Percentiles rank a stretch among this genome's conserved stretches.
Evolutionary conservation across 2,113 vertebrate species (phyloP).

Genomic region (Dasypus novemcinctus): DNA sequence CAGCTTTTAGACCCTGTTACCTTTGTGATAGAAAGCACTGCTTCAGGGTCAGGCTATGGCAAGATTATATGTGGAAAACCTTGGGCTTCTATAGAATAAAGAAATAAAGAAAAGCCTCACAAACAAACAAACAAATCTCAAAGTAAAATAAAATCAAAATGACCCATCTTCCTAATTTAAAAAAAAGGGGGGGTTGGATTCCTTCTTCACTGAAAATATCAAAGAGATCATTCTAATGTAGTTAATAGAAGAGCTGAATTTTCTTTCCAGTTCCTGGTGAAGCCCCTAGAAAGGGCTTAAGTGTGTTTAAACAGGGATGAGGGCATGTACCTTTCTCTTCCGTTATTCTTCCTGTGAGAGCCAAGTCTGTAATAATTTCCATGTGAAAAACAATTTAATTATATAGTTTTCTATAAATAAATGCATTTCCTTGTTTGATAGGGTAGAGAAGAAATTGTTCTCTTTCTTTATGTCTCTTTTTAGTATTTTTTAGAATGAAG

Average conservation of each 20-base stretch:
- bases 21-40: background rate
- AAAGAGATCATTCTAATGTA: background rate
- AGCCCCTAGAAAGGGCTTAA: background rate
- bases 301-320: background rate
- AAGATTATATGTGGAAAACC: conserved; percentile 30
- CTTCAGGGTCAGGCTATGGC: background rate
- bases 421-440: conserved; percentile 13
- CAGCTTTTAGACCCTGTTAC: background rate
- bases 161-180: background rate
- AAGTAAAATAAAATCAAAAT: conserved; percentile 28
- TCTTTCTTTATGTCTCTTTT: conserved; percentile 35
- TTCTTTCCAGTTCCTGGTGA: conserved; percentile 27
- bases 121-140: background rate
- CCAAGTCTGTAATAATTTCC: background rate
- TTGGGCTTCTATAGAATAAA: conserved; percentile 30
- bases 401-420: conserved; percentile 40
- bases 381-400: conserved; percentile 35
- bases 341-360: background rate
- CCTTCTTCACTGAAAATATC: background rate
- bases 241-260: background rate
- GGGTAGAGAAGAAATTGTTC: background rate
- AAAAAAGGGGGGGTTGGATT: background rate
- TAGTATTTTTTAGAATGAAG: conserved; percentile 25
- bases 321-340: background rate
- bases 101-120: background rate